Evolutionary conservation across 2,797 vertebrate species (phyloP).

Genomic region (Sciurus carolinensis): DNA sequence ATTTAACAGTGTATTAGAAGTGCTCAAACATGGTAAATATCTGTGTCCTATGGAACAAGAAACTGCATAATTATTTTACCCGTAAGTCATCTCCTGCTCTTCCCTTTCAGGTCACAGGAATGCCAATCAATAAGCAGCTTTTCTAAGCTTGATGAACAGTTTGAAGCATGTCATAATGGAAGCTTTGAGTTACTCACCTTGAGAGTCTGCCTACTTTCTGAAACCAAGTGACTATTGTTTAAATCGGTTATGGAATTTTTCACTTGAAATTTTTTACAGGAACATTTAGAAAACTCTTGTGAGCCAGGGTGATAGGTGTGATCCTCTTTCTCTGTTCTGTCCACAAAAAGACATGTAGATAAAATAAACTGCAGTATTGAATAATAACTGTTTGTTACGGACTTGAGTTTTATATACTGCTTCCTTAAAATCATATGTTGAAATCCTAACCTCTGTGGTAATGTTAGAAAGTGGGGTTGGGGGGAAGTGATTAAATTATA

Average conservation of each 20-base stretch:
- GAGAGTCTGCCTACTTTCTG: not conserved
- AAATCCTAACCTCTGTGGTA: not conserved
- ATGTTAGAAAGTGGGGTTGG: not conserved
- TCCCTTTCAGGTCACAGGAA: not conserved
- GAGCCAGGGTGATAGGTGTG: not conserved
- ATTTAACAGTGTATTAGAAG: not conserved
- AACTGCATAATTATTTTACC: not conserved
- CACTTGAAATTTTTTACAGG: not conserved
- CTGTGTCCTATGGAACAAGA: not conserved
- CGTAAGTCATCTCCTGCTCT: not conserved
- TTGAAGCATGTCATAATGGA: not conserved
- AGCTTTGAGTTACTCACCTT: not conserved
- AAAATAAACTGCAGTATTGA: not conserved
- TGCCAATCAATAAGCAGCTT: not conserved
- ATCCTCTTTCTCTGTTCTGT: not conserved
- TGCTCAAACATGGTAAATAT: slow-evolving; percentile 4
- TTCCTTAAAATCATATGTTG: not conserved
- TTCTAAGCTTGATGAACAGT: not conserved
- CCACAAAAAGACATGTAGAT: not conserved
- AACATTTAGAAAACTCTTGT: slow-evolving; percentile 31
- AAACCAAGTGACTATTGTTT: not conserved
- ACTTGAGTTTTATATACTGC: not conserved
- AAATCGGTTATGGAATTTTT: slow-evolving; percentile 13
- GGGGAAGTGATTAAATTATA: not conserved
- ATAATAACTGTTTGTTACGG: not conserved